Conservation (phyloP, 2,113 vertebrate genomes). For the Proteles cristata region DNA sequence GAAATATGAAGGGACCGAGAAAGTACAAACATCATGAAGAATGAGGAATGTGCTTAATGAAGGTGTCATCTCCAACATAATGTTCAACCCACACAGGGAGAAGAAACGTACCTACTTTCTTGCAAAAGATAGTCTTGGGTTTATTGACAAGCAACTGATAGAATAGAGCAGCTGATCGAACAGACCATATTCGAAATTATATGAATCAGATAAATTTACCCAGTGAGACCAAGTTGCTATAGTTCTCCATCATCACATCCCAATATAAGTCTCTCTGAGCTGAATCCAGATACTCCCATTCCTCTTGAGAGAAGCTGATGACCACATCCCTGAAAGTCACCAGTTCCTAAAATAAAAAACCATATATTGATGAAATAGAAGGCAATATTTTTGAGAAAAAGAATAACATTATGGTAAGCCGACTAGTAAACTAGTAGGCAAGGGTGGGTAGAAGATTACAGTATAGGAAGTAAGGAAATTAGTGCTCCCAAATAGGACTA, state of each 20-base stretch:
- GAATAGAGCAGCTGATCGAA: neutral
- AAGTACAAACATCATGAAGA: neutral
- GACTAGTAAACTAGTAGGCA: neutral
- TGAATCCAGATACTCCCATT: conserved; percentile 57
- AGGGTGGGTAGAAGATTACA: neutral
- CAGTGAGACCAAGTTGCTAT: conserved; percentile 54
- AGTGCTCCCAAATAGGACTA: neutral
- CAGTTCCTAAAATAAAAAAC: conserved; percentile 51
- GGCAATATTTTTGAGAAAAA: conserved; percentile 3
- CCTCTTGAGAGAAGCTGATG: conserved; percentile 53
- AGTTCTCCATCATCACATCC: conserved; percentile 67
- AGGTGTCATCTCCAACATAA: neutral
- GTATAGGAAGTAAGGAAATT: neutral
- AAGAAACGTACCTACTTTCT: conserved; percentile 10
- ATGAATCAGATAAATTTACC: conserved; percentile 41
- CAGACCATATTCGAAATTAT: neutral
- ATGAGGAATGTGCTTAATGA: neutral
- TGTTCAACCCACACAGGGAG: neutral
- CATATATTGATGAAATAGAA: neutral
- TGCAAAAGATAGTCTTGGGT: neutral
- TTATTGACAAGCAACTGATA: neutral
- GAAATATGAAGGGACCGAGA: neutral
- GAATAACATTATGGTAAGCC: neutral
- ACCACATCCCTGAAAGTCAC: conserved; percentile 61
- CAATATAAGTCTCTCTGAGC: conserved; percentile 54